A percentile compares a stretch with the other conserved stretches of the same genome.
Conservation (phyloP, 2,888 invertebrate species). For the Papilio protenor region DNA sequence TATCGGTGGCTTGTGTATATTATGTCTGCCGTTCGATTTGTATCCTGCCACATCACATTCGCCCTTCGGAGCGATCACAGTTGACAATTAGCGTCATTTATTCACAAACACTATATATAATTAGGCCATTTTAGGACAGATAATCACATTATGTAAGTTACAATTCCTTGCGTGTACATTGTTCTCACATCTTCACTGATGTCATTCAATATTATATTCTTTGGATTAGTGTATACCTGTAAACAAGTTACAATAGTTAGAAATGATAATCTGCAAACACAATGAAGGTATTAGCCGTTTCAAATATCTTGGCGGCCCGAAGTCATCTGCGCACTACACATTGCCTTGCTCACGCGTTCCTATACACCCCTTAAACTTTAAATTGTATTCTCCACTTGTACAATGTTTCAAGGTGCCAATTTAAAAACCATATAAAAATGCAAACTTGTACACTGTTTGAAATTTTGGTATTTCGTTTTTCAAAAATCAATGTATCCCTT, state of each 20-base stretch:
- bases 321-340: no score
- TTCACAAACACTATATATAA: slow-evolving; percentile 81
- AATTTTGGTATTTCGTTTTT: no score
- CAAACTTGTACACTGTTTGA: no score
- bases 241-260: neutral
- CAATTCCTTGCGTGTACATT: slow-evolving; percentile 65
- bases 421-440: no score
- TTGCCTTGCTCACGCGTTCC: no score
- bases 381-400: no score
- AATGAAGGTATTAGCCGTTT: neutral
- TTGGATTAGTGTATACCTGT: slow-evolving; percentile 62
- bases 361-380: no score
- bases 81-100: slow-evolving; percentile 70
- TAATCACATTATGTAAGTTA: slow-evolving; percentile 76
- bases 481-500: no score
- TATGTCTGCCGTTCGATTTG: slow-evolving; percentile 28
- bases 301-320: no score
- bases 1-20: neutral
- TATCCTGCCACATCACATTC: slow-evolving; percentile 55
- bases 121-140: slow-evolving; percentile 84
- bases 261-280: neutral
- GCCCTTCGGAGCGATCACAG: slow-evolving; percentile 73
- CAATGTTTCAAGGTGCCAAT: no score
- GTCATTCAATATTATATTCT: slow-evolving; percentile 66
- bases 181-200: slow-evolving; percentile 54